Conservation (phyloP, 2,888 invertebrate species). For the Heliconius sara region DNA sequence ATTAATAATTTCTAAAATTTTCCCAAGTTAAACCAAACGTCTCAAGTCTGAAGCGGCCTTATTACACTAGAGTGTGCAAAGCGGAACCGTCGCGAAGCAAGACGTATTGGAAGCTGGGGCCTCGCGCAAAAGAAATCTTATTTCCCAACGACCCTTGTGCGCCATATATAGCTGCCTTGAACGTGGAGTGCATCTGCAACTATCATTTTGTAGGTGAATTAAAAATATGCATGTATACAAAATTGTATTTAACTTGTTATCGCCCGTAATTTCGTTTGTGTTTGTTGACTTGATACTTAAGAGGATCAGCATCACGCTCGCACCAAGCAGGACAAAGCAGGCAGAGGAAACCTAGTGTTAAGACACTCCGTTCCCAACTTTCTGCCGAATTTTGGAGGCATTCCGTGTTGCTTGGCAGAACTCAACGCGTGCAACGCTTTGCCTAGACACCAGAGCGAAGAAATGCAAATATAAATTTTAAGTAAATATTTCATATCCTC, state of each 20-base stretch:
- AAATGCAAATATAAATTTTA: too few relatives aligned
- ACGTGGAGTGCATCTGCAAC: background rate
- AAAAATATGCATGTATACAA: background rate
- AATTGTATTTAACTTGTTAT: background rate
- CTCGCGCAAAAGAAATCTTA: conserved; percentile 38
- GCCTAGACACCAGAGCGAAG: too few relatives aligned
- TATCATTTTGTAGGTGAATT: conserved; percentile 4
- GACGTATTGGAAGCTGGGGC: conserved; percentile 42
- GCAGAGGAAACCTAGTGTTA: too few relatives aligned
- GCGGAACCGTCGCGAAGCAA: conserved; percentile 36
- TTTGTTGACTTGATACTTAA: too few relatives aligned
- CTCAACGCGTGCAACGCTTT: too few relatives aligned
- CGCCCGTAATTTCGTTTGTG: background rate
- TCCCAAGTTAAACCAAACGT: conserved; percentile 15
- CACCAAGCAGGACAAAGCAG: too few relatives aligned
- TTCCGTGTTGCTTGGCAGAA: too few relatives aligned
- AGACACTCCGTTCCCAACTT: too few relatives aligned
- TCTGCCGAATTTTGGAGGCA: too few relatives aligned
- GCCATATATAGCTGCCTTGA: background rate
- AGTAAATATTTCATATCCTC: too few relatives aligned
- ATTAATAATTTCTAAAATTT: background rate
- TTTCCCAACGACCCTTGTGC: conserved; percentile 36
- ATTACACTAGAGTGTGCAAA: conserved; percentile 24
- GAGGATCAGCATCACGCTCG: too few relatives aligned
- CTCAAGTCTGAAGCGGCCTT: conserved; percentile 26